Base-by-base conservation (phyloP, 2,888 invertebrate species). In the Ormyrus pomaceus region DNA sequence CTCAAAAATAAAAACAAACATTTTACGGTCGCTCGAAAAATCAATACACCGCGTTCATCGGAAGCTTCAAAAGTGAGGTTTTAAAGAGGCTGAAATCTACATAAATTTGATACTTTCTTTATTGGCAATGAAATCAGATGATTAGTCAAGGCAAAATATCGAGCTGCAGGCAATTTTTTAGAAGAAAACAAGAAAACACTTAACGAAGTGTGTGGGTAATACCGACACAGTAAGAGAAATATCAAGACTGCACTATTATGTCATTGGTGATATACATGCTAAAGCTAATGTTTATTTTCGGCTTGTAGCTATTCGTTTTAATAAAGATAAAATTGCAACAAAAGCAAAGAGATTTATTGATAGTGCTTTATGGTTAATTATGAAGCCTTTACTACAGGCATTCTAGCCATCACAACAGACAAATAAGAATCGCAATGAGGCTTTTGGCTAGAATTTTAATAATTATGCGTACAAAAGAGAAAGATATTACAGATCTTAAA, bases 341-440 rank as follows among this genome's bases (percentile, higher is more conserved):
- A 19, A 48, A 4, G 76, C 77, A n/a, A 19, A 59, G 9, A 55
- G 82, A 82, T 58, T 65, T 72, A 48, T 6, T 48, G 6, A 79
- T 77, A 0, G 64, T 82, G 5, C 45, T 69, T 19, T 71, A 77
- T 0, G 79, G n/a, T n/a, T n/a, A n/a, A n/a, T n/a, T n/a, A n/a
- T n/a, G n/a, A n/a, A n/a, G n/a, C n/a, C n/a, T n/a, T n/a, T n/a
- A n/a, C n/a, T n/a, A n/a, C n/a, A n/a, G n/a, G 8, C 1, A 19
- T 61, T 7, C 19, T 61, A 5, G 9, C 7, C 34, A 34, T 11
- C 61, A 34, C 5, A 7, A 11, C 9, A 34, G 77, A 50, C 79
- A 78, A 13, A 70, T 79, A 0, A 13, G 79, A n/a, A 71, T 66
- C 11, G 71, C 79, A 50, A 77, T 82, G 64, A 73, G 80, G 11